These are phyloP conservation scores for Excalfactoria chinensis DNA, from an alignment of 2,113 vertebrate genomes.

Conservation along the genomic window DNA sequence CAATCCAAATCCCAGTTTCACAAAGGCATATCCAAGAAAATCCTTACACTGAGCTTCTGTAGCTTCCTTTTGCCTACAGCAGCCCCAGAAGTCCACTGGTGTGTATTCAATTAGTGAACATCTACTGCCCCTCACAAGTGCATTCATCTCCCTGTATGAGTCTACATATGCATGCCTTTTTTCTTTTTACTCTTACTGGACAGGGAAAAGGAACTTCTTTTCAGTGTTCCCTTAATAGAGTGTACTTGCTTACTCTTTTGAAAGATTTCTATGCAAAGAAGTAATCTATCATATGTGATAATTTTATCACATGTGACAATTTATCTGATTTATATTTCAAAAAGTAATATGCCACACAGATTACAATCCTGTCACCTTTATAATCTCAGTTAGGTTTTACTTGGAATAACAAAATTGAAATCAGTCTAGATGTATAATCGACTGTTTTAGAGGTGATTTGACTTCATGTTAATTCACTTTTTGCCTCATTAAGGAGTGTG, in stretches of 20 bases:
- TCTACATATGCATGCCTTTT: neutral
- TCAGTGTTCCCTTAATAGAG: neutral
- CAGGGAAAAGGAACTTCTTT: neutral
- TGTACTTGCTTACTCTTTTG: neutral
- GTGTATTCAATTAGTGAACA: neutral
- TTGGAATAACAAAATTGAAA: neutral
- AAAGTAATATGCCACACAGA: neutral
- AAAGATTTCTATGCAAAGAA: neutral
- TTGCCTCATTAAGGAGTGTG: neutral
- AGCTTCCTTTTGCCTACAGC: neutral
- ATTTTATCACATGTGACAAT: neutral
- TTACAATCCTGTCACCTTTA: neutral
- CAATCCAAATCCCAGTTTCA: neutral
- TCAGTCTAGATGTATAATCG: neutral
- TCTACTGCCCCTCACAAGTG: neutral
- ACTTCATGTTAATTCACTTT: neutral
- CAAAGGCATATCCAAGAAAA: neutral
- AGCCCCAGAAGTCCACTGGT: neutral
- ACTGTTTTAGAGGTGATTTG: neutral
- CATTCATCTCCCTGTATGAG: accelerated
- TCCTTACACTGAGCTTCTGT: neutral
- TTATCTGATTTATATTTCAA: neutral
- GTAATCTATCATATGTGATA: neutral
- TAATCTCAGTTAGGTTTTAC: neutral
- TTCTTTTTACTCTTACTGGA: neutral